Percentiles rank a stretch among this genome's conserved stretches.
Evolutionary conservation across 2,113 vertebrate species (phyloP).

Genomic region (Anser cygnoides): DNA sequence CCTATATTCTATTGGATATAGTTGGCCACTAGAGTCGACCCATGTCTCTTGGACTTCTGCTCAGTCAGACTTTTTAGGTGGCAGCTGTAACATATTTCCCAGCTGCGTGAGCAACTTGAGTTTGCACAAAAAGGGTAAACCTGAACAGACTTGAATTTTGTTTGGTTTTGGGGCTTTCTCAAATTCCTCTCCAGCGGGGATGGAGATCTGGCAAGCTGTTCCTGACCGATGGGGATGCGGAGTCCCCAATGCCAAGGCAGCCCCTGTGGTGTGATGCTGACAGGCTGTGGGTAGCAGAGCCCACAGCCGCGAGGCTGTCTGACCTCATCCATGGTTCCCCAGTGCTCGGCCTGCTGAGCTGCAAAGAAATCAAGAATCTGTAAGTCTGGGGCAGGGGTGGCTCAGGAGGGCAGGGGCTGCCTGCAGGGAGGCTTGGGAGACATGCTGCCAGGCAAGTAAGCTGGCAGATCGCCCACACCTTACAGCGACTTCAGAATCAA

Average conservation of each 20-base stretch:
- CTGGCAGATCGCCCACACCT: neutral
- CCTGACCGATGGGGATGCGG: neutral
- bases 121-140: neutral
- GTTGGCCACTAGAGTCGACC: neutral
- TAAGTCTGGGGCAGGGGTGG: neutral
- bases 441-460: neutral
- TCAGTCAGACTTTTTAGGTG: neutral
- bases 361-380: neutral
- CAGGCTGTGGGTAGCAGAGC: neutral
- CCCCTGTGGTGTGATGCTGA: neutral
- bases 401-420: neutral
- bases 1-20: neutral
- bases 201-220: neutral
- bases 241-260: neutral
- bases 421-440: accelerated
- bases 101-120: neutral
- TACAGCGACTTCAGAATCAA: neutral
- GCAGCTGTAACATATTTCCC: neutral
- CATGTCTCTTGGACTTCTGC: neutral
- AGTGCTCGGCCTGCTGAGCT: neutral
- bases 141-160: neutral
- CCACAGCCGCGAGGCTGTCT: neutral
- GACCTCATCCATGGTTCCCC: neutral
- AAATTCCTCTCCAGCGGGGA: neutral
- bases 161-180: neutral